Base-by-base conservation (phyloP, 2,888 invertebrate species). In the Augochlorella aurata region DNA sequence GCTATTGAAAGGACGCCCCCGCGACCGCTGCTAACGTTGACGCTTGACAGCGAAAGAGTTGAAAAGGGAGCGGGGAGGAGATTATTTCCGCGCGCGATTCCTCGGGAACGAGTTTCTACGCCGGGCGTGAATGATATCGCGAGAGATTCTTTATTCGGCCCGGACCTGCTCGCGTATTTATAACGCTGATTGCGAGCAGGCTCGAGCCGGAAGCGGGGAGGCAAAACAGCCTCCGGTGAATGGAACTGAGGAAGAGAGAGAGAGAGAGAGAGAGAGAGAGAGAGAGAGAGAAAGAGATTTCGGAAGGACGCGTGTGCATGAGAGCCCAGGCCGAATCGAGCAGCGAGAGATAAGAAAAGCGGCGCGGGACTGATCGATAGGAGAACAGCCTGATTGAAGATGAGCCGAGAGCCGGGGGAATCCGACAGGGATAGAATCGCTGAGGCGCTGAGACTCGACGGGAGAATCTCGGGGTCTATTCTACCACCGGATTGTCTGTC, bases 41-140 rank as follows among this genome's bases (percentile, higher is more conserved):
- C 44, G 69, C 50, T 52, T 18, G 49, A 73, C 52, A 65, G 58
- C 61, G 75, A 78, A 74, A 69, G 68, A 50, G 74, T 72, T 81
- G 61, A 29, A 38, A 18, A 2, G 24, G 61, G 29, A 24, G 9
- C 3, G 61, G 8, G 72, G 47, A 47, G 52, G 71, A 77, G 82
- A 87, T 87, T 83, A 82, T 83, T 81, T 79, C 52, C 66, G 69
- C 54, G 81, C 70, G 71, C 75, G 76, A 79, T 73, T 74, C 79
- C 76, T 80, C 67, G 3, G 21, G 21, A 29, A 45, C 24, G 73
- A 49, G 50, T 67, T 21, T 16, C 54, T 24, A 4, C 24, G 49
- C 5, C 49, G 10, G 54, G 16, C 29, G 29, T 18, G 61, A 63
- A 63, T 63, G 61, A 63, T 29, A 63, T 63, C 61, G 61, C 61